Evolutionary conservation across 1,140 invertebrate species (phyloP).

Genomic region (Nephila pilipes): DNA sequence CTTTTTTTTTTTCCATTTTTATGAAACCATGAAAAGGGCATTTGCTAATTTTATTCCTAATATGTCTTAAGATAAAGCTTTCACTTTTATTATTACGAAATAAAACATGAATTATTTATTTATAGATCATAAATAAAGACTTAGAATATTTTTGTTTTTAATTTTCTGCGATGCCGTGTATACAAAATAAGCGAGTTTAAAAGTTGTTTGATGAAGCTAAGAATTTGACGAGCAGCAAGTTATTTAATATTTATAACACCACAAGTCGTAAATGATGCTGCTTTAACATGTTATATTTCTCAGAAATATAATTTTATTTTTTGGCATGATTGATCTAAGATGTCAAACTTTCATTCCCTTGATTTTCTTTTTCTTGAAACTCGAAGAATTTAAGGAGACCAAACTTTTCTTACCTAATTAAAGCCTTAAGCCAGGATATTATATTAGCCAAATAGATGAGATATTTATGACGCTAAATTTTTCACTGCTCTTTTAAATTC

Average conservation of each 20-base stretch:
- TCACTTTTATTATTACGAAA: neutral
- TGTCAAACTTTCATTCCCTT: no score
- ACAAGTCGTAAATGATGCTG: neutral
- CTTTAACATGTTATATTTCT: neutral
- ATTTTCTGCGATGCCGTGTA: neutral
- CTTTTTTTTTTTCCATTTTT: neutral
- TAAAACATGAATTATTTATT: neutral
- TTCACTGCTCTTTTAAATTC: no score
- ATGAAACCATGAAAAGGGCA: neutral
- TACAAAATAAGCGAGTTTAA: neutral
- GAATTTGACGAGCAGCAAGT: neutral
- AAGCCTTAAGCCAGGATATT: no score
- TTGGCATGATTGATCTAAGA: neutral
- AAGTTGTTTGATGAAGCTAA: neutral
- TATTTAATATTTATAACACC: constrained; percentile 2
- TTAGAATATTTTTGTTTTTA: neutral
- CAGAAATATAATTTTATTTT: neutral
- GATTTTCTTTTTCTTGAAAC: no score
- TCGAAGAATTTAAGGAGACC: no score
- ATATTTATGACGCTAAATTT: no score
- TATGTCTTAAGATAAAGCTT: neutral
- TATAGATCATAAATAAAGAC: neutral
- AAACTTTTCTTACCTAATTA: no score
- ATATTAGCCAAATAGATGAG: no score
- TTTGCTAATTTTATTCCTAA: neutral